These are phyloP conservation scores for Cacoxenus indagator DNA, from an alignment of 2,888 invertebrate genomes.

Conservation along the genomic window DNA sequence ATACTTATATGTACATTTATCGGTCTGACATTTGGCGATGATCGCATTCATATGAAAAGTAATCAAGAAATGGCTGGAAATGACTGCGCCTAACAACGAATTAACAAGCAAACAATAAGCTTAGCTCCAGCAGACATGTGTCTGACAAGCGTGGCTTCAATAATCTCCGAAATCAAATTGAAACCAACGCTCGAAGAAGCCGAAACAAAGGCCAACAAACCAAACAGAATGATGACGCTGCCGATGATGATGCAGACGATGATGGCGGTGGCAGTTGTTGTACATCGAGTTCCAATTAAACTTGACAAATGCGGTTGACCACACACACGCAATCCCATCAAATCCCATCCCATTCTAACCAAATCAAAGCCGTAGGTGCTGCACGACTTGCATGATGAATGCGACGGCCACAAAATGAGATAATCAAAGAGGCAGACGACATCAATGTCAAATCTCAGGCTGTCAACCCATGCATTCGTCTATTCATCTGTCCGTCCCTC, in stretches of 20 bases:
- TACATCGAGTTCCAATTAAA: slow-evolving; percentile 59
- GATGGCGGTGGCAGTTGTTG: neutral
- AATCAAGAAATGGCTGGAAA: slow-evolving; percentile 44
- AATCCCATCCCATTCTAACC: slow-evolving; percentile 16
- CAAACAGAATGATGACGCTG: slow-evolving; percentile 45
- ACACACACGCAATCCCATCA: slow-evolving; percentile 50
- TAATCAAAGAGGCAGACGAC: slow-evolving; percentile 57
- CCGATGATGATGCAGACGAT: neutral
- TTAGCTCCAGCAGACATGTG: slow-evolving; percentile 23
- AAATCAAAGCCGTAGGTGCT: slow-evolving; percentile 4
- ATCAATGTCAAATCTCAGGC: slow-evolving; percentile 41
- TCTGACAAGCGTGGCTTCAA: neutral
- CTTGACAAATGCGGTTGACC: slow-evolving; percentile 66
- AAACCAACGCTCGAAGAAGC: slow-evolving; percentile 12
- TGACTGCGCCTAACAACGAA: slow-evolving; percentile 55
- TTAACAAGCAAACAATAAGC: slow-evolving; percentile 62
- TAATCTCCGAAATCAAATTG: neutral
- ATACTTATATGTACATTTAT: neutral
- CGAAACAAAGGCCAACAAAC: slow-evolving; percentile 45
- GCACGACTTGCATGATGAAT: slow-evolving; percentile 34
- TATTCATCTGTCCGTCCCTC: neutral
- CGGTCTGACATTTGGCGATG: neutral
- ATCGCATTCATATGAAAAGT: slow-evolving; percentile 42
- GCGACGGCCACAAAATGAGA: slow-evolving; percentile 44
- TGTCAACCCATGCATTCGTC: neutral